Conservation (phyloP, 2,797 vertebrate species). For the Microctenopoma steveboyesi region DNA sequence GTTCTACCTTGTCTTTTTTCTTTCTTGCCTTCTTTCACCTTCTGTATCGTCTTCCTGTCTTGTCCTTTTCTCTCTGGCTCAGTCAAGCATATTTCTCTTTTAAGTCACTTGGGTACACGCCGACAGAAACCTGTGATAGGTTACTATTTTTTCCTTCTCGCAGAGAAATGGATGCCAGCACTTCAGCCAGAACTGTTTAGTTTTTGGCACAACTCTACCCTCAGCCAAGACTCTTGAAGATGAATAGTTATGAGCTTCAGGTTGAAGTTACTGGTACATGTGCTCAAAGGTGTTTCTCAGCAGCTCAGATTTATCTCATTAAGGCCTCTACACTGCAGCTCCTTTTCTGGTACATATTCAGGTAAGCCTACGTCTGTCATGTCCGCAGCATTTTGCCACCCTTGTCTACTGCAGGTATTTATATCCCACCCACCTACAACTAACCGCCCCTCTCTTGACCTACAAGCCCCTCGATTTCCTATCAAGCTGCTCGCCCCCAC, state of each 20-base stretch:
- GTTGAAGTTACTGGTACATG: slow-evolving; percentile 25
- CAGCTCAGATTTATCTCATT: slow-evolving; percentile 23
- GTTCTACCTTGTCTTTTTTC: slow-evolving; percentile 16
- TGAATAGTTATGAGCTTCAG: slow-evolving; percentile 42
- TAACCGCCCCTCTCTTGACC: slow-evolving; percentile 78
- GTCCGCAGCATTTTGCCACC: slow-evolving; percentile 79
- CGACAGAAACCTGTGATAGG: slow-evolving; percentile 33
- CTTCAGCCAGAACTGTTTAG: slow-evolving; percentile 41
- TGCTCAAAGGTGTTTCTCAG: slow-evolving; percentile 46
- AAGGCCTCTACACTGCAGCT: slow-evolving; percentile 26
- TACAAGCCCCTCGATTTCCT: slow-evolving; percentile 57
- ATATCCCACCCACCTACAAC: slow-evolving; percentile 85
- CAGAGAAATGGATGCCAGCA: slow-evolving; percentile 51
- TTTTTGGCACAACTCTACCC: slow-evolving; percentile 25
- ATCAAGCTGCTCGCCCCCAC: slow-evolving; percentile 46
- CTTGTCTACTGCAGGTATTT: slow-evolving; percentile 93
- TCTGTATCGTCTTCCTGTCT: slow-evolving; percentile 11
- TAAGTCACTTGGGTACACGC: slow-evolving; percentile 35
- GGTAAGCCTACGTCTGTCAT: slow-evolving; percentile 38
- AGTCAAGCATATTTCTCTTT: slow-evolving; percentile 49
- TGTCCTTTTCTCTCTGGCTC: slow-evolving; percentile 34
- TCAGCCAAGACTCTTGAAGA: slow-evolving; percentile 30
- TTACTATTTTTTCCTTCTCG: slow-evolving; percentile 20
- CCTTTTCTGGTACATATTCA: slow-evolving; percentile 16
- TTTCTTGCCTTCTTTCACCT: slow-evolving; percentile 13